Evolutionary conservation across 2,113 vertebrate genomes (phyloP).

Genomic region (Poeciliopsis turrubarensis): DNA sequence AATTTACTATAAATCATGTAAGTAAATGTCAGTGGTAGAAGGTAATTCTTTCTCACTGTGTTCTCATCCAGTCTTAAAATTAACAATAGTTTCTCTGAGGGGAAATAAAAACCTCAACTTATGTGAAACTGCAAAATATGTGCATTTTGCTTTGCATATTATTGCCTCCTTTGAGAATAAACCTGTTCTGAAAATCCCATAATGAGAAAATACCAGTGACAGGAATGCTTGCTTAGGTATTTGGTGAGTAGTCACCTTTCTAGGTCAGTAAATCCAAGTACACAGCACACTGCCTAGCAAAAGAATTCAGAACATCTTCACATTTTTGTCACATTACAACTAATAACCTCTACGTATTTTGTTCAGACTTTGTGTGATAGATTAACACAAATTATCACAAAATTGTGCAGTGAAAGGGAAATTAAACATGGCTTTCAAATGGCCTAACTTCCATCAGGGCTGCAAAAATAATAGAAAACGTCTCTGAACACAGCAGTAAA

Average conservation of each 20-base stretch:
- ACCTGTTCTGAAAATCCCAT: neutral
- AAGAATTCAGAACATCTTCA: neutral
- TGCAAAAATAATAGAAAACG: conserved; percentile 26
- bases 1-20: neutral
- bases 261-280: neutral
- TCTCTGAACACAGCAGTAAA: conserved; percentile 35
- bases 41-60: neutral
- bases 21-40: neutral
- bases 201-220: neutral
- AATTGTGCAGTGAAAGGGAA: no score
- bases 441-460: neutral
- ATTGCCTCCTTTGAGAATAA: neutral
- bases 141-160: neutral
- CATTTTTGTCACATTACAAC: no score
- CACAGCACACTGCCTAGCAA: neutral
- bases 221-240: neutral
- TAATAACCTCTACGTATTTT: no score
- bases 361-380: no score
- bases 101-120: neutral
- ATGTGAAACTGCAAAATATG: neutral
- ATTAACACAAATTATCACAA: no score
- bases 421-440: no score
- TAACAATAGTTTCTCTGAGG: neutral
- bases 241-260: neutral
- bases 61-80: neutral